A percentile compares a stretch with the other conserved stretches of the same genome.
Conservation (phyloP, 2,797 vertebrate genomes). For the Morus bassanus region DNA sequence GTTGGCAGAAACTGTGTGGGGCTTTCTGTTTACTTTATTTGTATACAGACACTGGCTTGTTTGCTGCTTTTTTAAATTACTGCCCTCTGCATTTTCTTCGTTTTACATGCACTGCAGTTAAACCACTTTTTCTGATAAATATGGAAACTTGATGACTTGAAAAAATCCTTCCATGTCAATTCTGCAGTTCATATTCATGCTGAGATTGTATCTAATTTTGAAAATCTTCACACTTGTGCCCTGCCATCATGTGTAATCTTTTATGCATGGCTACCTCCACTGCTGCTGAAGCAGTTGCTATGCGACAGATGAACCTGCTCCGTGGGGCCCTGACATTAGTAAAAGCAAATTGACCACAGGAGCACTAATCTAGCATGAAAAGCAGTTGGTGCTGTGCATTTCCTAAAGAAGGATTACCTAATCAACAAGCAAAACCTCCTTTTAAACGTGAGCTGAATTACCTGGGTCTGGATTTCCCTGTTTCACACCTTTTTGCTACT, state of each 20-base stretch:
- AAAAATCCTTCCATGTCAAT: slow-evolving; percentile 73
- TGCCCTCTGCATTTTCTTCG: slow-evolving; percentile 66
- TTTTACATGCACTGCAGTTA: slow-evolving; percentile 44
- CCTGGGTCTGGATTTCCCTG: slow-evolving; percentile 62
- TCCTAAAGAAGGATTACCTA: slow-evolving; percentile 74
- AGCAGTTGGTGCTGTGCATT: slow-evolving; percentile 84
- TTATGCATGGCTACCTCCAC: slow-evolving; percentile 94
- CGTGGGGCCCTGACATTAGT: slow-evolving; percentile 98
- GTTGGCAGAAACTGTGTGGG: slow-evolving; percentile 42
- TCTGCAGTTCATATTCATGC: slow-evolving; percentile 81
- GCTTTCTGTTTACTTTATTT: slow-evolving; percentile 71
- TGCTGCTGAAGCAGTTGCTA: slow-evolving; percentile 94
- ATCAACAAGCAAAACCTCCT: slow-evolving; percentile 73
- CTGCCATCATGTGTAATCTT: slow-evolving; percentile 92
- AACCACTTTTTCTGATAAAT: slow-evolving; percentile 62
- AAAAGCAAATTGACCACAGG: slow-evolving; percentile 99
- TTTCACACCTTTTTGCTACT: slow-evolving; percentile 54
- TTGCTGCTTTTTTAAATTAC: slow-evolving; percentile 53
- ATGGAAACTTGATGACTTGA: slow-evolving; percentile 68
- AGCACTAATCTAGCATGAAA: slow-evolving; percentile 97
- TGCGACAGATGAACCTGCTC: slow-evolving; percentile 90
- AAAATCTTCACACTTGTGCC: slow-evolving; percentile 82
- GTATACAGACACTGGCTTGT: slow-evolving; percentile 50
- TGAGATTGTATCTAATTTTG: slow-evolving; percentile 84
- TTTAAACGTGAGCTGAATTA: slow-evolving; percentile 71